phyloP scores from a whole-genome alignment of 2,888 invertebrate genomes.

The Epirrhoe tristata region DNA sequence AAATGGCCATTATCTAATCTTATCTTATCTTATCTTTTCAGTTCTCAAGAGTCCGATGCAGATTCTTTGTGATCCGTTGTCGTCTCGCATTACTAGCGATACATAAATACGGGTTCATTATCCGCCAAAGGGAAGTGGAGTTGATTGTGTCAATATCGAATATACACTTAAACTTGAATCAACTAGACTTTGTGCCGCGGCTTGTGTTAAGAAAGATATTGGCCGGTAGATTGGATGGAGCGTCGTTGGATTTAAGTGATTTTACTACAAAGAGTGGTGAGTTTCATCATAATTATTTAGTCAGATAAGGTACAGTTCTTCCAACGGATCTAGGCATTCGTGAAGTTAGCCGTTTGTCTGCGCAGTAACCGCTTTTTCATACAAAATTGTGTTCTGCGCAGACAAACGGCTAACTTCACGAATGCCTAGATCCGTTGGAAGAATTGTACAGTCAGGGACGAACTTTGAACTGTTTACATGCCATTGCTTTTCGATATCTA shows the following conservation, averaged over 20 bases:
- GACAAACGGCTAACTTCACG: too few relatives aligned
- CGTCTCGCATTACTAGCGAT: slow-evolving; percentile 57
- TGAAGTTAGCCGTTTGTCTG: too few relatives aligned
- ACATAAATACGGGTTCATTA: slow-evolving; percentile 62
- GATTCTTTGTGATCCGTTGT: slow-evolving; percentile 64
- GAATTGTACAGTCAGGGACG: too few relatives aligned
- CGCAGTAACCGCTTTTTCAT: too few relatives aligned
- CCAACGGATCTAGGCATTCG: too few relatives aligned
- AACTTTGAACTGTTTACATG: too few relatives aligned
- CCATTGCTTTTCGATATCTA: too few relatives aligned
- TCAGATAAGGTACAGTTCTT: too few relatives aligned
- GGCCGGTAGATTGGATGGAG: slow-evolving; percentile 43
- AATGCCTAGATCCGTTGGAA: too few relatives aligned
- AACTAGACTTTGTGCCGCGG: slow-evolving; percentile 65
- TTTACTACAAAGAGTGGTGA: slow-evolving; percentile 68
- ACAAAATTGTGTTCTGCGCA: too few relatives aligned
- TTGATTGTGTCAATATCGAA: slow-evolving; percentile 54
- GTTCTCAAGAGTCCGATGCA: slow-evolving; percentile 66
- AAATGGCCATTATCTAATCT: too few relatives aligned
- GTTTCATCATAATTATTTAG: slow-evolving; percentile 30
- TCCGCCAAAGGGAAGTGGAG: slow-evolving; percentile 56
- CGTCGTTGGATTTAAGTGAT: slow-evolving; percentile 56
- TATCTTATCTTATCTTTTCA: slow-evolving; percentile 47
- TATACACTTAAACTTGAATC: slow-evolving; percentile 45
- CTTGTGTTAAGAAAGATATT: slow-evolving; percentile 59